A percentile compares a stretch with the other conserved stretches of the same genome.
Conservation (phyloP, 1,140 invertebrate genomes). For the Meloidogyne exigua region DNA sequence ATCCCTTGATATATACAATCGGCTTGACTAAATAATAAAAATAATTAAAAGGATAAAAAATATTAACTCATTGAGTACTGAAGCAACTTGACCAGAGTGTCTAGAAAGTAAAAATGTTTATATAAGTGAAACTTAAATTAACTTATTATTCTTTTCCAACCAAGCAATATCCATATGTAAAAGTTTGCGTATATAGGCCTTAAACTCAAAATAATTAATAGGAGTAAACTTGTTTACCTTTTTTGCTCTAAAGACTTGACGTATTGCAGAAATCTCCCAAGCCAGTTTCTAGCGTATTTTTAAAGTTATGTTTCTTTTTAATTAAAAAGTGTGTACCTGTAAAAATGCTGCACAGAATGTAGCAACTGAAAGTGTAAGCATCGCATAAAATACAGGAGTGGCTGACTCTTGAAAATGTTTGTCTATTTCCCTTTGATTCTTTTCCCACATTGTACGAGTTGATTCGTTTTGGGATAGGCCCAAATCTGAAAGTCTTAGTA, state of each 20-base stretch:
- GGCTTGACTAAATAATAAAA: slow-evolving; percentile 49
- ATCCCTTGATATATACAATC: slow-evolving; percentile 61
- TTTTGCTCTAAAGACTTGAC: slow-evolving; percentile 59
- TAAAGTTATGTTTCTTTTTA: not conserved
- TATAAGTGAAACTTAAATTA: too few species aligned
- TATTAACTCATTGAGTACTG: slow-evolving; percentile 59
- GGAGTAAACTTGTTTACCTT: slow-evolving; percentile 14
- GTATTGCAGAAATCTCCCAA: slow-evolving; percentile 57
- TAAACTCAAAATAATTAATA: too few species aligned
- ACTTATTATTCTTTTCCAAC: too few species aligned
- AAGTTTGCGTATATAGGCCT: slow-evolving; percentile 55
- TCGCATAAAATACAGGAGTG: slow-evolving; percentile 56
- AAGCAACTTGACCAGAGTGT: slow-evolving; percentile 58
- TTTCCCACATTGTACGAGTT: slow-evolving; percentile 19
- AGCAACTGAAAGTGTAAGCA: slow-evolving; percentile 49
- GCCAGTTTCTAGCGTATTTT: slow-evolving; percentile 45
- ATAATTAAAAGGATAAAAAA: not conserved
- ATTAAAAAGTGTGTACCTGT: slow-evolving; percentile 40
- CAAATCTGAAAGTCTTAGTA: slow-evolving; percentile 16
- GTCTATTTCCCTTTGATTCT: slow-evolving; percentile 46
- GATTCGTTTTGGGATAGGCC: slow-evolving; percentile 31
- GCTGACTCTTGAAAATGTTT: slow-evolving; percentile 45
- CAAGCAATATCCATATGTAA: slow-evolving; percentile 61
- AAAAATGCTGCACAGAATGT: slow-evolving; percentile 60
- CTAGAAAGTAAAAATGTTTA: too few species aligned